Evolutionary conservation across 2,888 invertebrate species (phyloP).

Genomic region (Mellilla xanthometata): DNA sequence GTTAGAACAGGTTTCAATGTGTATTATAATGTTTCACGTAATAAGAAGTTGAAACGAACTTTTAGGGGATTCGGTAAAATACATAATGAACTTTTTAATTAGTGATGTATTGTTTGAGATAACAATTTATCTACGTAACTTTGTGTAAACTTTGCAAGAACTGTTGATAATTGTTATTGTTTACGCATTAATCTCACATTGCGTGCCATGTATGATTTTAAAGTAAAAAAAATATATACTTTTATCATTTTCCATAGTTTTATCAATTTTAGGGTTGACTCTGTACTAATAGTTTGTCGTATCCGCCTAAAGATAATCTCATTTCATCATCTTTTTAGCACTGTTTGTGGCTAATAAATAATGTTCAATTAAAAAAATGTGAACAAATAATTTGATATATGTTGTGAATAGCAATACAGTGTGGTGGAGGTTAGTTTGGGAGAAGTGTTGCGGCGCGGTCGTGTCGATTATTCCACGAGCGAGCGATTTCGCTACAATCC

Average conservation of each 20-base stretch:
- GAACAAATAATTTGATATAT: too few relatives aligned
- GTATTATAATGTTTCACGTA: constrained; percentile 57
- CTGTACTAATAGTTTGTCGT: too few relatives aligned
- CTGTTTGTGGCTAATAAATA: too few relatives aligned
- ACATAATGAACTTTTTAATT: constrained; percentile 58
- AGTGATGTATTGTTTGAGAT: constrained; percentile 33
- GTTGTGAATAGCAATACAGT: too few relatives aligned
- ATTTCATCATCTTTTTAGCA: too few relatives aligned
- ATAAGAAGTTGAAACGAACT: constrained; percentile 55
- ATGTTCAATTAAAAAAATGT: too few relatives aligned
- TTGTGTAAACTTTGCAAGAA: not conserved
- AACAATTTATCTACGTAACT: constrained; percentile 7
- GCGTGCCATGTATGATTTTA: not conserved
- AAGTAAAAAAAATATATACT: too few relatives aligned
- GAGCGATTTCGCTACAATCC: constrained; percentile 60
- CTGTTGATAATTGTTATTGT: too few relatives aligned
- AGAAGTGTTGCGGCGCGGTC: constrained; percentile 44
- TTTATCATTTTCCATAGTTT: too few relatives aligned
- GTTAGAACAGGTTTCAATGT: constrained; percentile 72
- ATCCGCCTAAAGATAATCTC: too few relatives aligned
- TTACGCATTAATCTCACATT: too few relatives aligned
- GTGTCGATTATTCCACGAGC: constrained; percentile 57
- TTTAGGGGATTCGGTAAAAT: constrained; percentile 50
- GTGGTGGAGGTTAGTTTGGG: not conserved
- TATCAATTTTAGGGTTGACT: too few relatives aligned